A percentile compares a stretch with the other conserved stretches of the same genome.
Evolutionary conservation across 2,888 invertebrate genomes (phyloP).

Genomic region (Harpalus rubripes): DNA sequence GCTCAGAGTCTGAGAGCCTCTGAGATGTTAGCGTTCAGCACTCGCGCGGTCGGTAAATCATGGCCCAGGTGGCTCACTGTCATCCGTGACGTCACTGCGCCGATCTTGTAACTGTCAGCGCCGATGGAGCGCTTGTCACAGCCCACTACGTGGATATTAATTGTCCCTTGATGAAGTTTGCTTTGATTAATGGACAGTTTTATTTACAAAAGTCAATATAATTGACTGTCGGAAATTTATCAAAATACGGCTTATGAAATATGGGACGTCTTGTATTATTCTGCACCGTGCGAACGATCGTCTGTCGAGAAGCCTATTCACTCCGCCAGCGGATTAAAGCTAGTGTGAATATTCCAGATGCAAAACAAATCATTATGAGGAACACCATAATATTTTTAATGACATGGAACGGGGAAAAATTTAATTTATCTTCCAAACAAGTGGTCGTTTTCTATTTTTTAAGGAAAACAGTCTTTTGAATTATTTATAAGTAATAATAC

Average conservation of each 20-base stretch:
- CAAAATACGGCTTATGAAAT: conserved; percentile 62
- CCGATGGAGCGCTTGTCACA: conserved; percentile 46
- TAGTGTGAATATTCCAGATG: conserved; percentile 16
- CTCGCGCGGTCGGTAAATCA: conserved; percentile 57
- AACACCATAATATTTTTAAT: background rate
- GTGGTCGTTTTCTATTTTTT: background rate
- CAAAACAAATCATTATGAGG: conserved; percentile 45
- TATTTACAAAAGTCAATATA: conserved; percentile 63
- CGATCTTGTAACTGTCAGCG: conserved; percentile 63
- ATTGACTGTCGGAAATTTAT: conserved; percentile 62
- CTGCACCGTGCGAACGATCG: conserved; percentile 30
- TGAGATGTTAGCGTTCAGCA: conserved; percentile 6
- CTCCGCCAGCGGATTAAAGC: conserved; percentile 17
- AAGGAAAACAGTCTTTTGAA: background rate
- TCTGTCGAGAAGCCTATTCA: conserved; percentile 38
- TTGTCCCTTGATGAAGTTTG: conserved; percentile 65
- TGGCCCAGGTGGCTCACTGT: conserved; percentile 62
- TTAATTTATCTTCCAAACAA: conserved; percentile 30
- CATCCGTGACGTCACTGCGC: conserved; percentile 56
- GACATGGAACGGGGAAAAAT: background rate
- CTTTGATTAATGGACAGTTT: conserved; percentile 64
- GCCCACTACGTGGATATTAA: conserved; percentile 60
- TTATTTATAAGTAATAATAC: background rate
- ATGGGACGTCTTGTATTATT: conserved; percentile 54
- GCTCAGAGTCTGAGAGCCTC: background rate